phyloP scores from a whole-genome alignment of 2,113 vertebrate genomes.

The Gasterosteus nipponicus region DNA sequence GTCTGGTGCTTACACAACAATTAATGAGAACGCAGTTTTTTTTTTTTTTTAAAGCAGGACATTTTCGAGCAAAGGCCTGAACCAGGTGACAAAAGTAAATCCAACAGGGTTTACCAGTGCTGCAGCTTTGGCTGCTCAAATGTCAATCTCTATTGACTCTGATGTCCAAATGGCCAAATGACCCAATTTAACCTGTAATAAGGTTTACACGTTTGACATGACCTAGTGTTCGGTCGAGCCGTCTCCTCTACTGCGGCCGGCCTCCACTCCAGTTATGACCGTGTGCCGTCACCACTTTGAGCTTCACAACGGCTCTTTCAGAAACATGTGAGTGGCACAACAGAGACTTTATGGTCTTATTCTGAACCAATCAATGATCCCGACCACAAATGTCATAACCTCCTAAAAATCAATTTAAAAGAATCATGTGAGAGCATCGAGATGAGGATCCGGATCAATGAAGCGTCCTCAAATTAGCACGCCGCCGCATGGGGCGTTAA shows the following conservation, averaged over 20 bases:
- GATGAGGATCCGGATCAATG: background rate
- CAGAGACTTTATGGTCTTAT: background rate
- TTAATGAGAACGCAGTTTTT: background rate
- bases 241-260: no score
- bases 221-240: background rate
- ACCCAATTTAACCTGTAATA: background rate
- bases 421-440: constrained; percentile 29
- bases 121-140: background rate
- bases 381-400: background rate
- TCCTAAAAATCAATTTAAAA: background rate
- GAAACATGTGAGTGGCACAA: background rate
- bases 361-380: background rate
- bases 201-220: background rate
- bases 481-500: background rate
- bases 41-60: background rate
- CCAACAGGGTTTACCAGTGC: background rate
- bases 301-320: background rate
- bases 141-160: background rate
- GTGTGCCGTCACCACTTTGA: no score
- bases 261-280: no score
- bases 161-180: background rate
- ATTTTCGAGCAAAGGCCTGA: constrained; percentile 1
- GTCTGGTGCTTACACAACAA: constrained; percentile 42
- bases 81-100: background rate
- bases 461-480: background rate